phyloP scores from a whole-genome alignment of 2,797 vertebrate genomes.

The Smutsia gigantea region DNA sequence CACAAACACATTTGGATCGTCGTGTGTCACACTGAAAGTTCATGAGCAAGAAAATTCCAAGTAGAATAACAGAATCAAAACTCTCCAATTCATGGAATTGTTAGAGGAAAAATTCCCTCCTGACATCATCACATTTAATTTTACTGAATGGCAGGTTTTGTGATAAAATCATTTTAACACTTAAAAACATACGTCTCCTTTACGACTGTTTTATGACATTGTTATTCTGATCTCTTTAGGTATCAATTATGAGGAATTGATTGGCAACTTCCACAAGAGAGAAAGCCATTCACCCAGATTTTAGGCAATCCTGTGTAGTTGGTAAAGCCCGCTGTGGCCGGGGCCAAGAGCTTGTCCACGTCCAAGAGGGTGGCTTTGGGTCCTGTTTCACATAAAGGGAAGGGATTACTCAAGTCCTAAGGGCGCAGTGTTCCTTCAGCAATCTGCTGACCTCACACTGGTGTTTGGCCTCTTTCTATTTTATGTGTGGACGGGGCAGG shows the following conservation, averaged over 20 bases:
- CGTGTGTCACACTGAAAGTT: background rate
- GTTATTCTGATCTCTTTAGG: background rate
- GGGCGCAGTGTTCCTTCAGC: background rate
- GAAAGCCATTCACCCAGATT: constrained; percentile 17
- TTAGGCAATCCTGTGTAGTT: background rate
- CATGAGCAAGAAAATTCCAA: background rate
- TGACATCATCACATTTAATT: background rate
- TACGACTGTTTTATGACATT: background rate
- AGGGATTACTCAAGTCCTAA: background rate
- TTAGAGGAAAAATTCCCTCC: background rate
- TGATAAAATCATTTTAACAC: background rate
- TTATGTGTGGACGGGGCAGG: background rate
- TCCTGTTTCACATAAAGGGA: background rate
- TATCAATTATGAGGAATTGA: background rate
- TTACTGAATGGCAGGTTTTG: background rate
- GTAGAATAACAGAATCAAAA: background rate
- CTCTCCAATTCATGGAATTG: background rate
- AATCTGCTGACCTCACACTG: background rate
- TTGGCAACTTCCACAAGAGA: background rate
- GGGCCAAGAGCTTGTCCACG: background rate
- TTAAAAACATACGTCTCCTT: background rate
- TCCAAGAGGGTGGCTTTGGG: background rate
- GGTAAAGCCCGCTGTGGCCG: background rate
- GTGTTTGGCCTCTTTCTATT: background rate
- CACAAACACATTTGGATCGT: background rate